Conservation (phyloP, 2,888 invertebrate species). For the Phengaris alcon region DNA sequence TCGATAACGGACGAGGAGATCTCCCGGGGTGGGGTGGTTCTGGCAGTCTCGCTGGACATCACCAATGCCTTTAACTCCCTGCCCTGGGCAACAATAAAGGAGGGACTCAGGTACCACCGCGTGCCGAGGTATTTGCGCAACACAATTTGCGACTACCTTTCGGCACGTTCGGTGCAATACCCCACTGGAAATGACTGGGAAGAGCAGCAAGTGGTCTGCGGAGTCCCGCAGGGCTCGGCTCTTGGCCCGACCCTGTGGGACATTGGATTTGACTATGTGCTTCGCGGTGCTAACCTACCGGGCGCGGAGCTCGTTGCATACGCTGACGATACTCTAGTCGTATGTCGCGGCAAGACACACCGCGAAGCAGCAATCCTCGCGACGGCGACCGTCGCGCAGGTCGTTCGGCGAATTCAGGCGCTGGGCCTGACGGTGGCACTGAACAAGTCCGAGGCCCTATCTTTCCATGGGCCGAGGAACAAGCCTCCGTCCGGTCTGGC, state of each 20-base stretch:
- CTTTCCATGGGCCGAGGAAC: too few species aligned
- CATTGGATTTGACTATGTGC: not conserved
- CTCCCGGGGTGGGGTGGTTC: too few species aligned
- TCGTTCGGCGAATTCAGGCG: not conserved
- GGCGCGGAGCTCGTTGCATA: too few species aligned
- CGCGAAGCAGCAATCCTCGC: slow-evolving; percentile 27
- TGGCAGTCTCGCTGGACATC: too few species aligned
- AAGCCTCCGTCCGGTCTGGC: too few species aligned
- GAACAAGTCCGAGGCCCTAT: too few species aligned
- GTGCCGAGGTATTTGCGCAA: not conserved
- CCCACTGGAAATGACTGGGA: not conserved
- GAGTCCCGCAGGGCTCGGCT: not conserved
- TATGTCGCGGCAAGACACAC: not conserved
- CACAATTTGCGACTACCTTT: not conserved
- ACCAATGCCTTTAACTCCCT: not conserved
- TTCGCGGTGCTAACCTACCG: too few species aligned
- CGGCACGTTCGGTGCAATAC: not conserved
- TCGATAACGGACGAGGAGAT: too few species aligned
- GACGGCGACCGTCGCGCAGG: slow-evolving; percentile 22
- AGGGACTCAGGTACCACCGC: not conserved
- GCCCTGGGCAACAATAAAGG: not conserved
- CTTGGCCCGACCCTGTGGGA: slow-evolving; percentile 5
- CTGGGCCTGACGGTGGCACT: not conserved
- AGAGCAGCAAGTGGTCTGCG: not conserved
- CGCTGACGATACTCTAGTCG: not conserved